Evolutionary conservation across 2,888 invertebrate genomes (phyloP).

Genomic region (Pediacus dermestoides): DNA sequence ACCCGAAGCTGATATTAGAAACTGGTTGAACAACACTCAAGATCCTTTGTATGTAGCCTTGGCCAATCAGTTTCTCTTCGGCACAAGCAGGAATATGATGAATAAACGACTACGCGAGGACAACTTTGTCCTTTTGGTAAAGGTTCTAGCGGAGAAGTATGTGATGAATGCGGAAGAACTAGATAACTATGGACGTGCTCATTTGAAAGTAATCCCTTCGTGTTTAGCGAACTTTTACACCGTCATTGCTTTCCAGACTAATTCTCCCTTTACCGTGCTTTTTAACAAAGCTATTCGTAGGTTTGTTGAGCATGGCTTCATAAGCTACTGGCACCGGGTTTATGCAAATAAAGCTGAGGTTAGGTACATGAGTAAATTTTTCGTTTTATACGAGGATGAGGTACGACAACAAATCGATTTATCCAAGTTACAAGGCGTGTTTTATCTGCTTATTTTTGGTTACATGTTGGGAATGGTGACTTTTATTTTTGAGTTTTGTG

Average conservation of each 20-base stretch:
- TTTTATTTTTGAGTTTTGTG: conserved; percentile 11
- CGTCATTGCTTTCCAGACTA: conserved; percentile 22
- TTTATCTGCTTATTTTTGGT: conserved; percentile 27
- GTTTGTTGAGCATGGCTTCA: conserved; percentile 25
- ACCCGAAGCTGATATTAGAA: conserved; percentile 16
- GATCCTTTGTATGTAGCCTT: conserved; percentile 15
- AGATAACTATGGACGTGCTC: conserved; percentile 20
- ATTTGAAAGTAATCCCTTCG: conserved; percentile 21
- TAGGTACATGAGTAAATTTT: conserved; percentile 18
- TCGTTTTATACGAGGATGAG: conserved; percentile 9
- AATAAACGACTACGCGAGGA: conserved; percentile 14
- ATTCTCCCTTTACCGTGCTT: conserved; percentile 25
- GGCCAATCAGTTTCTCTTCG: conserved; percentile 12
- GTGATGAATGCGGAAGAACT: conserved; percentile 21
- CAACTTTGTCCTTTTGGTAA: conserved; percentile 12
- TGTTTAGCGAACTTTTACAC: conserved; percentile 23
- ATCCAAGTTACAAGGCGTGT: conserved; percentile 23
- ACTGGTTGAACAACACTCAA: conserved; percentile 17
- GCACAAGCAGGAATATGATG: conserved; percentile 8
- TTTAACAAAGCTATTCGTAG: conserved; percentile 22
- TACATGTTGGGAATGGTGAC: conserved; percentile 13
- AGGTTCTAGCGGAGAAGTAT: conserved; percentile 10
- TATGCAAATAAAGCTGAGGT: conserved; percentile 13
- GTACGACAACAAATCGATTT: conserved; percentile 18
- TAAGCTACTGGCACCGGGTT: conserved; percentile 22